Conservation (phyloP, 2,888 invertebrate genomes). For the Cryptophagus acutangulus region DNA sequence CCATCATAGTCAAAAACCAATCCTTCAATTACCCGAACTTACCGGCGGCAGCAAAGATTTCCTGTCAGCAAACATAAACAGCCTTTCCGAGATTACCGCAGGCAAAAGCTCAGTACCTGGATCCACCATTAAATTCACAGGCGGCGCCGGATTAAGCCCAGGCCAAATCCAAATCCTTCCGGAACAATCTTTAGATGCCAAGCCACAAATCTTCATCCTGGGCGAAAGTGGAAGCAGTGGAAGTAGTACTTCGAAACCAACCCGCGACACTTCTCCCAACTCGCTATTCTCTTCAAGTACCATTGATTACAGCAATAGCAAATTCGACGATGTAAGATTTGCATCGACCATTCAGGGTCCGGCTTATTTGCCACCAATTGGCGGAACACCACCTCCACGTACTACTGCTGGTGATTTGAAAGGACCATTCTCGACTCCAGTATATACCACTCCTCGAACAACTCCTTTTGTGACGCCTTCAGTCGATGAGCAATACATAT, state of each 20-base stretch:
- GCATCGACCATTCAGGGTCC: constrained; percentile 42
- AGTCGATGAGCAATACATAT: background rate
- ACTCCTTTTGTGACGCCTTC: background rate
- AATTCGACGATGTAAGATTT: constrained; percentile 40
- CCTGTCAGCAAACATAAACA: constrained; percentile 27
- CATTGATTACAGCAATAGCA: constrained; percentile 38
- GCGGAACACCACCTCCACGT: background rate
- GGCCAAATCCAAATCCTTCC: constrained; percentile 31
- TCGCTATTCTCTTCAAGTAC: constrained; percentile 20
- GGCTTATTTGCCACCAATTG: constrained; percentile 44
- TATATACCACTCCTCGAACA: background rate
- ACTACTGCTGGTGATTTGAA: background rate
- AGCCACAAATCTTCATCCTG: constrained; percentile 32
- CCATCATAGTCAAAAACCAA: background rate
- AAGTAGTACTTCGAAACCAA: constrained; percentile 37
- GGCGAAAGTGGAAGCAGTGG: constrained; percentile 38
- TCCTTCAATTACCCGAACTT: constrained; percentile 7
- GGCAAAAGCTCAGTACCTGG: constrained; percentile 38
- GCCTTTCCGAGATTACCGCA: constrained; percentile 28
- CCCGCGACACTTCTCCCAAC: constrained; percentile 33
- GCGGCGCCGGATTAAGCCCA: constrained; percentile 34
- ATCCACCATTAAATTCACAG: constrained; percentile 33
- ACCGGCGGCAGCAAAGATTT: constrained; percentile 17
- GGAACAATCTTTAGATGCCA: constrained; percentile 23
- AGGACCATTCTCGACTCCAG: background rate